Percentiles rank a stretch among this genome's conserved stretches.
phyloP scores from a whole-genome alignment of 1,140 invertebrate species.

The Brachionus manjavacas region DNA sequence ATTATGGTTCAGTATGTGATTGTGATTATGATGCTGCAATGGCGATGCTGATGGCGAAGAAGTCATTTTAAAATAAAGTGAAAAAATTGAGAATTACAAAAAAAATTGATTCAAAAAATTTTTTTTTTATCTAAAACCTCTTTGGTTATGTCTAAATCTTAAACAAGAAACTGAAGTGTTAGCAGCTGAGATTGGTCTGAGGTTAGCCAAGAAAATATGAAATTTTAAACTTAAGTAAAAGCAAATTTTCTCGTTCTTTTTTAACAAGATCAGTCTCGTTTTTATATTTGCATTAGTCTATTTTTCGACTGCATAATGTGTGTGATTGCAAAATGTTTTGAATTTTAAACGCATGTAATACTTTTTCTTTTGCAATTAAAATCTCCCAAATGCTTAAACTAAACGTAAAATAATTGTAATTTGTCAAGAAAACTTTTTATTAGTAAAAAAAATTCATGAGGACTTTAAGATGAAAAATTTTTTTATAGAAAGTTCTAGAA shows the following conservation, averaged over 20 bases:
- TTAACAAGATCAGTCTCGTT: slow-evolving; percentile 7
- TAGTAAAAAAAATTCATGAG: neutral
- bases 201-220: neutral
- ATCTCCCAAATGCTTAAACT: neutral
- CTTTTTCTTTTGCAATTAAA: neutral
- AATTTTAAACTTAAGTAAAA: neutral
- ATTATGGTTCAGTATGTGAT: slow-evolving; percentile 13
- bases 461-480: neutral
- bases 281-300: slow-evolving; percentile 5
- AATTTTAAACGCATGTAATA: slow-evolving; percentile 2
- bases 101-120: neutral
- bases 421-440: neutral
- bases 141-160: neutral
- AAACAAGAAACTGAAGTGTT: neutral
- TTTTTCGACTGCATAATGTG: slow-evolving; percentile 13
- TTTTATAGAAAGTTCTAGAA: neutral
- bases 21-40: slow-evolving; percentile 17
- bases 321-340: slow-evolving; percentile 21
- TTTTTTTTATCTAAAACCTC: neutral
- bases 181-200: neutral
- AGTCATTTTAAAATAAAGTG: neutral
- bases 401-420: neutral
- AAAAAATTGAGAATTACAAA: neutral
- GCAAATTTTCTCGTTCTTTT: neutral
- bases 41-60: slow-evolving; percentile 26